These are phyloP conservation scores for Ganaspis sp. DNA, from an alignment of 1,140 invertebrate genomes.

Conservation along the genomic window DNA sequence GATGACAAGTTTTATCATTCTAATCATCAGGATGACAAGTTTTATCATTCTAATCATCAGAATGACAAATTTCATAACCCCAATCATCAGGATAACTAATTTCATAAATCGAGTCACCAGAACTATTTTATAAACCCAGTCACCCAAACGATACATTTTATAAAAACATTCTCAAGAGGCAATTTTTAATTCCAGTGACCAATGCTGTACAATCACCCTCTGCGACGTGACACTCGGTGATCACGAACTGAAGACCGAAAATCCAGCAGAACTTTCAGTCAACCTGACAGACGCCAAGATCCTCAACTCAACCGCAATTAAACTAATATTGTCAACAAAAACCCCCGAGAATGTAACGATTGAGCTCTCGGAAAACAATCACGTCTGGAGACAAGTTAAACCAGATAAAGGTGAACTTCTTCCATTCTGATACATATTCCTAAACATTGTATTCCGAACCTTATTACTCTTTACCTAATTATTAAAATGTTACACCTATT, in stretches of 20 bases:
- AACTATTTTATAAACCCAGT: too few relatives aligned
- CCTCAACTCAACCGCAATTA: constrained; percentile 71
- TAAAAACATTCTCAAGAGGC: constrained; percentile 10
- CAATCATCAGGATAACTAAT: too few relatives aligned
- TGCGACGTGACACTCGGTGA: constrained; percentile 88
- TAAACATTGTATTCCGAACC: too few relatives aligned
- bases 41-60: too few relatives aligned
- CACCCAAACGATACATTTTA: too few relatives aligned
- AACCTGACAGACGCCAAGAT: constrained; percentile 71
- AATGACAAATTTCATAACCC: too few relatives aligned
- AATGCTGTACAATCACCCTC: constrained; percentile 88
- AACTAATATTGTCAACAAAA: constrained; percentile 65
- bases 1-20: too few relatives aligned
- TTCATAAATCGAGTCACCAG: too few relatives aligned
- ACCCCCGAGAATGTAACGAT: constrained; percentile 61
- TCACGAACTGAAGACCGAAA: constrained; percentile 79
- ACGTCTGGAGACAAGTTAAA: constrained; percentile 69
- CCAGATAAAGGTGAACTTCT: constrained; percentile 63
- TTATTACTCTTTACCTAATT: too few relatives aligned
- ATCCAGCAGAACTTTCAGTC: constrained; percentile 61
- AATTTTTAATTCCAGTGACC: constrained; percentile 76
- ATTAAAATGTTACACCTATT: too few relatives aligned
- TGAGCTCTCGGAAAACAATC: constrained; percentile 72
- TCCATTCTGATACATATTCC: neutral
- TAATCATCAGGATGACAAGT: too few relatives aligned